Evolutionary conservation across 2,113 vertebrate genomes (phyloP).

Genomic region (Pogonocichla stellata): DNA sequence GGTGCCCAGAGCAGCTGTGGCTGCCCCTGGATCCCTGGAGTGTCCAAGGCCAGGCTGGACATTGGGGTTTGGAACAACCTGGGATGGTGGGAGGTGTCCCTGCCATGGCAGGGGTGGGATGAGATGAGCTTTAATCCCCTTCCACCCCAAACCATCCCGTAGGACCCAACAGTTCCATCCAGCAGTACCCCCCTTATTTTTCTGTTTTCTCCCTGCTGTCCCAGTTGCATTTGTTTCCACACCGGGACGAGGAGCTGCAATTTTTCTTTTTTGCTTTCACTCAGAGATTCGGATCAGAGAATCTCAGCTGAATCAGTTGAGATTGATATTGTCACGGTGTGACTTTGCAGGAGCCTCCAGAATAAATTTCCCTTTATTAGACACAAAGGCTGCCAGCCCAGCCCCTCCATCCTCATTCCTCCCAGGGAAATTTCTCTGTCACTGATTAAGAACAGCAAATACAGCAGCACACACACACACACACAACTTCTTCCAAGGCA

Average conservation of each 20-base stretch:
- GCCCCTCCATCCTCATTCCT: constrained; percentile 6
- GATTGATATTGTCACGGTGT: neutral
- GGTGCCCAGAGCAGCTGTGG: neutral
- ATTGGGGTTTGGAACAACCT: rapidly evolving
- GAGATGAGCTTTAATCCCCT: neutral
- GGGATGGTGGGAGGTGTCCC: neutral
- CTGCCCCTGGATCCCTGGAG: neutral
- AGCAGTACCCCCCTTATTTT: neutral
- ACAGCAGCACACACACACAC: too few species aligned
- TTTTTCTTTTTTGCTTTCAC: neutral
- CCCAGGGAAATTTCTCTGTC: neutral
- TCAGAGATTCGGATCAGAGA: neutral
- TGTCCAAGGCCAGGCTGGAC: neutral
- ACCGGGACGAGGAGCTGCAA: neutral
- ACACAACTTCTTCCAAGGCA: too few species aligned
- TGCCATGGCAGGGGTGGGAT: neutral
- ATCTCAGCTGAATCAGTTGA: neutral
- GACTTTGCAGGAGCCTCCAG: neutral
- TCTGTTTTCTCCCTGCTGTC: neutral
- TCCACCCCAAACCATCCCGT: neutral
- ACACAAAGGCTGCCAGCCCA: neutral
- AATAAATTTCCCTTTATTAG: constrained; percentile 59
- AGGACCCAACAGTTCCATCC: neutral
- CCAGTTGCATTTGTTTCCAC: neutral
- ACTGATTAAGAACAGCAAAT: too few species aligned